These are phyloP conservation scores for Sesia bembeciformis DNA, from an alignment of 2,888 invertebrate species.

Conservation along the genomic window DNA sequence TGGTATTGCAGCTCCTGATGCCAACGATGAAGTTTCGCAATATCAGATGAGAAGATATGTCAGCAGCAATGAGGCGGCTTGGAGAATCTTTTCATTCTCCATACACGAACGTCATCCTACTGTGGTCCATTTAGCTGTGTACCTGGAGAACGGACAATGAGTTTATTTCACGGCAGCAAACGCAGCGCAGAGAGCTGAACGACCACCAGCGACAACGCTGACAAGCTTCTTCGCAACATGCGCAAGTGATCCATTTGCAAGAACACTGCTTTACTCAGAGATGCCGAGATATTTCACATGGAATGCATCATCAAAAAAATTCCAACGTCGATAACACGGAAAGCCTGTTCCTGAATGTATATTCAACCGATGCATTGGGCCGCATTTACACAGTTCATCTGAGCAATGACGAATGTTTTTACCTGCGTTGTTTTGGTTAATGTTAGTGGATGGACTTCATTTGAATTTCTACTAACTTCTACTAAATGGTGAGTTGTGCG, in stretches of 20 bases:
- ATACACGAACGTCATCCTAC: constrained; percentile 1
- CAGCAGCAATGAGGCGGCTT: no score
- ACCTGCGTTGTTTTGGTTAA: constrained; percentile 17
- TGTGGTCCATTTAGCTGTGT: neutral
- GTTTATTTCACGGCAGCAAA: neutral
- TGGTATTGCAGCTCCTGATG: no score
- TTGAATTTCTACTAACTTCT: constrained; percentile 16
- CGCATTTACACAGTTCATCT: constrained; percentile 8
- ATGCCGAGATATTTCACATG: neutral
- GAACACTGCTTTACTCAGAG: neutral
- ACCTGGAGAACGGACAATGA: neutral
- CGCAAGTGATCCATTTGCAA: neutral
- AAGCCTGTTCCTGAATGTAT: neutral
- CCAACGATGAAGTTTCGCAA: no score
- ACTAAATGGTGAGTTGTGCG: constrained; percentile 9
- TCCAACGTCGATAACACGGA: neutral
- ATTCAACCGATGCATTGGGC: constrained; percentile 1
- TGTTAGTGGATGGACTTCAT: constrained; percentile 15
- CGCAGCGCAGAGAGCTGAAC: neutral
- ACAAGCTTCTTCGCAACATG: neutral
- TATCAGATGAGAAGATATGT: no score
- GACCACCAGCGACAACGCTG: neutral
- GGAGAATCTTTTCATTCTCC: no score
- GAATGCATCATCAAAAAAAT: neutral
- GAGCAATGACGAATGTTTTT: constrained; percentile 14